A percentile compares a stretch with the other conserved stretches of the same genome.
Evolutionary conservation across 2,113 vertebrate species (phyloP).

Genomic region (Triplophysa dalaica): DNA sequence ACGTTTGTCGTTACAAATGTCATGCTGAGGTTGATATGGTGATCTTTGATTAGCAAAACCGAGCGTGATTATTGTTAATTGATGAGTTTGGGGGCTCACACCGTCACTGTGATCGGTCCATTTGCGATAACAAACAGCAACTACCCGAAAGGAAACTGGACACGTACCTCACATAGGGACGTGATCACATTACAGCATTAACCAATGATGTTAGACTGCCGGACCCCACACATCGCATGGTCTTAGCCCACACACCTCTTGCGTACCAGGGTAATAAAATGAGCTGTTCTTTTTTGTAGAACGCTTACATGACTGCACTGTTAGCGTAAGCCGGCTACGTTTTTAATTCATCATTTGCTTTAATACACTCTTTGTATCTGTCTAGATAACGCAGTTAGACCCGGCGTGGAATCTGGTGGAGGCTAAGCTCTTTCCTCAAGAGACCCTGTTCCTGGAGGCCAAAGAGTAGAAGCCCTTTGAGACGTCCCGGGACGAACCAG

Average conservation of each 20-base stretch:
- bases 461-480: slow-evolving; percentile 81
- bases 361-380: slow-evolving; percentile 21
- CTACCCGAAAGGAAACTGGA: slow-evolving; percentile 47
- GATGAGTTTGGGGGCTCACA: slow-evolving; percentile 11
- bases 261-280: background rate
- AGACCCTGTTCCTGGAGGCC: slow-evolving; percentile 97
- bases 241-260: slow-evolving; percentile 39
- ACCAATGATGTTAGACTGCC: slow-evolving; percentile 42
- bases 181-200: slow-evolving; percentile 48
- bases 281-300: background rate
- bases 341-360: background rate
- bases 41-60: background rate
- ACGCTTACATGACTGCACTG: too few relatives aligned
- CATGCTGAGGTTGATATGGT: background rate
- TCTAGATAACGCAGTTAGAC: slow-evolving; percentile 92
- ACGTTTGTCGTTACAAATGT: background rate
- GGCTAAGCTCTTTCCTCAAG: slow-evolving; percentile 97
- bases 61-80: slow-evolving; percentile 26
- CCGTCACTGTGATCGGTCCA: slow-evolving; percentile 22
- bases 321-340: too few relatives aligned
- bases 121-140: slow-evolving; percentile 52
- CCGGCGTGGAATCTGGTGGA: slow-evolving; percentile 89
- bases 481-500: slow-evolving; percentile 57
- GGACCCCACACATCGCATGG: slow-evolving; percentile 52
- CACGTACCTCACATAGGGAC: slow-evolving; percentile 42